These are phyloP conservation scores for Martes martes DNA, from an alignment of 2,113 vertebrate genomes.

Conservation along the genomic window DNA sequence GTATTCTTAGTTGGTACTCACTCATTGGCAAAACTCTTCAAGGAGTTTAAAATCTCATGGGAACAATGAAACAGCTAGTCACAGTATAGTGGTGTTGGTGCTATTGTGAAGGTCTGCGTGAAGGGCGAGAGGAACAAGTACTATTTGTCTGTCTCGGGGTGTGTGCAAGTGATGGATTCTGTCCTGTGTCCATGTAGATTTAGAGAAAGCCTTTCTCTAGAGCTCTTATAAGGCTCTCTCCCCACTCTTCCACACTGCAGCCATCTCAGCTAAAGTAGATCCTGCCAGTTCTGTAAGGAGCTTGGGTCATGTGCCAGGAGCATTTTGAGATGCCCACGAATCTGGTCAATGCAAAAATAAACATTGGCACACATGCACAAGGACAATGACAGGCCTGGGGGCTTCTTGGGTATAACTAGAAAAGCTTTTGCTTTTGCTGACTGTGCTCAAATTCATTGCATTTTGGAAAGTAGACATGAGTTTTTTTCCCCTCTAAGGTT, in stretches of 20 bases:
- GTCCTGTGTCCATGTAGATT: neutral
- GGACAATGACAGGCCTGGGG: neutral
- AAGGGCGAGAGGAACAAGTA: neutral
- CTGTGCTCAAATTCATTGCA: neutral
- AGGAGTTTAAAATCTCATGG: neutral
- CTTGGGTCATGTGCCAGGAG: neutral
- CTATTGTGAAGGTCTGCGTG: neutral
- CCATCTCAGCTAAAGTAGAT: neutral
- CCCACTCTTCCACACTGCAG: neutral
- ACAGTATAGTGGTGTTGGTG: neutral
- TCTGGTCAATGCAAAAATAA: neutral
- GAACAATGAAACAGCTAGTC: neutral
- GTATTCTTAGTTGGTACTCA: neutral
- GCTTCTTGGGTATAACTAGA: neutral
- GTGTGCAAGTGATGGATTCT: neutral
- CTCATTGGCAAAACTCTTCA: neutral
- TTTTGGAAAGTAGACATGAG: neutral
- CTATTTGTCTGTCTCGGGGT: neutral
- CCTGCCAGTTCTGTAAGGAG: neutral
- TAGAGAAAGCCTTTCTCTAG: neutral
- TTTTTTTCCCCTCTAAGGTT: neutral
- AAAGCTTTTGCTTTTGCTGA: neutral
- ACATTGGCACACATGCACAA: neutral
- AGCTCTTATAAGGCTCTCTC: neutral
- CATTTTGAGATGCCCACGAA: neutral